phyloP scores from a whole-genome alignment of 2,113 vertebrate species.

The Oxyruncus cristatus region DNA sequence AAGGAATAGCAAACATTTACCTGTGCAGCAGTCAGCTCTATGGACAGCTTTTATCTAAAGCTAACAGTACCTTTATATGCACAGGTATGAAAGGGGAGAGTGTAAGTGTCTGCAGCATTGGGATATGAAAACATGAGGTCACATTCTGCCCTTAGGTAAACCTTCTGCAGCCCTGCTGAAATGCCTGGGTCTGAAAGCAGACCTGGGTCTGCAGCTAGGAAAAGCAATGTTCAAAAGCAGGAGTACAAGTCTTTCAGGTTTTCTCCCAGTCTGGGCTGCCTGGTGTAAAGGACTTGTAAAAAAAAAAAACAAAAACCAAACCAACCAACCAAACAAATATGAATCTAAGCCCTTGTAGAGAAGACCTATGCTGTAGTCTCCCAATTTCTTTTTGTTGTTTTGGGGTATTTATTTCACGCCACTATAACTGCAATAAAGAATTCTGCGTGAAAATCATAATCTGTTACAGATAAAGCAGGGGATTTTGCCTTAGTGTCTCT shows the following conservation, averaged over 20 bases:
- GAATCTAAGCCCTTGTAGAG: neutral
- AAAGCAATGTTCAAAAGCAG: neutral
- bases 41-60: neutral
- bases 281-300: neutral
- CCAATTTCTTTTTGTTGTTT: neutral
- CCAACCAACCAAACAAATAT: neutral
- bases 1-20: constrained; percentile 9
- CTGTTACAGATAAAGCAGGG: neutral
- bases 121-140: neutral
- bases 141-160: neutral
- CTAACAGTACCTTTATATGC: neutral
- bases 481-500: neutral
- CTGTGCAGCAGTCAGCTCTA: neutral
- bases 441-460: neutral
- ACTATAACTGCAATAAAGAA: neutral
- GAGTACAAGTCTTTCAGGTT: constrained; percentile 9
- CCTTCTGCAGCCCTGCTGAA: neutral
- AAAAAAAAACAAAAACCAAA: neutral
- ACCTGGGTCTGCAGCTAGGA: neutral
- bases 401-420: neutral
- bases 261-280: neutral
- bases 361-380: neutral
- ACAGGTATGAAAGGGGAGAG: neutral
- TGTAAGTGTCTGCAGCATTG: neutral
- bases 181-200: neutral